A percentile compares a stretch with the other conserved stretches of the same genome.
phyloP scores from a whole-genome alignment of 1,140 invertebrate species.

The Sinella curviseta region DNA sequence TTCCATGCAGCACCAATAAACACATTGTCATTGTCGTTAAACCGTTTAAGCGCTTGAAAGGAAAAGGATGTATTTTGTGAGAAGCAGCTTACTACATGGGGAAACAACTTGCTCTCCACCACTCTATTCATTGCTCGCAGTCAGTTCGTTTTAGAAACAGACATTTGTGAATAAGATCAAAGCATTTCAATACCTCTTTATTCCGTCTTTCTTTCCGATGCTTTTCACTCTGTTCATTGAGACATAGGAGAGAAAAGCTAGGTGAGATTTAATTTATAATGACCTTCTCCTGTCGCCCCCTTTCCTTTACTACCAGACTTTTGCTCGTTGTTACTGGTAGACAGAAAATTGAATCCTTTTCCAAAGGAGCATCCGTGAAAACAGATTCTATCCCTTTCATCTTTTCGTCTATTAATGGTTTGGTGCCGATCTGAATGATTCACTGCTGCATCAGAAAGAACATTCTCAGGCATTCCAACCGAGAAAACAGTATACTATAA shows the following conservation, averaged over 20 bases:
- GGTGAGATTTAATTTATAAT: constrained; percentile 5
- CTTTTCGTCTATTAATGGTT: not conserved
- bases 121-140: not conserved
- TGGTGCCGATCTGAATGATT: no score
- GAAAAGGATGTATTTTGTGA: constrained; percentile 6
- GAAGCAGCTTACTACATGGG: not conserved
- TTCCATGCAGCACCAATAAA: no score
- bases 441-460: no score
- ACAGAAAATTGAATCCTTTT: not conserved
- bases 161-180: not conserved
- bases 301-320: not conserved
- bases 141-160: not conserved
- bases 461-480: no score
- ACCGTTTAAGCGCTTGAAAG: constrained; percentile 3
- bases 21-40: no score
- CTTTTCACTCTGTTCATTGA: not conserved
- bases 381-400: not conserved
- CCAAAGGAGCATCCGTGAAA: not conserved
- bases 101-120: not conserved
- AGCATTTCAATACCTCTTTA: not conserved
- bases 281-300: not conserved
- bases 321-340: not conserved
- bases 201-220: not conserved
- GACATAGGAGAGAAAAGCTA: not conserved
- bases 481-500: no score